Percentiles rank a stretch among this genome's conserved stretches.
phyloP scores from a whole-genome alignment of 2,113 vertebrate genomes.

The Atrichornis clamosus region DNA sequence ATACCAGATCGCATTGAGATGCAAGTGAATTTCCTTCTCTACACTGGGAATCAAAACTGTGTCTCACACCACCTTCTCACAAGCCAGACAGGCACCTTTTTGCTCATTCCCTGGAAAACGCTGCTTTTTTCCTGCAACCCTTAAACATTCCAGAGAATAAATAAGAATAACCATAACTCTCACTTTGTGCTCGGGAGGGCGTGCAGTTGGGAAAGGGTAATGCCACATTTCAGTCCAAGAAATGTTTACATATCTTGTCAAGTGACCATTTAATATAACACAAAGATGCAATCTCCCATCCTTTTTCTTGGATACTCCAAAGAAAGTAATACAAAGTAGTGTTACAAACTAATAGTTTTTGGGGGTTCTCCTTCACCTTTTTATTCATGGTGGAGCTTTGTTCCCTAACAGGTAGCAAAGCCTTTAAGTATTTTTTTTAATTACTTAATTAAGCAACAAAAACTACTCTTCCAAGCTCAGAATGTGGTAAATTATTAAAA shows the following conservation, averaged over 20 bases:
- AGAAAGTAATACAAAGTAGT: neutral
- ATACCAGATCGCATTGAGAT: neutral
- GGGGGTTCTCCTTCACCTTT: neutral
- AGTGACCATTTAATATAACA: neutral
- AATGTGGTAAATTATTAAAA: slow-evolving; percentile 35
- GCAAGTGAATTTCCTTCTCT: neutral
- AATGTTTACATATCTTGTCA: neutral
- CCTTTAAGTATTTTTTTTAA: neutral
- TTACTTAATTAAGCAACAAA: neutral
- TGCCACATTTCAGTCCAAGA: neutral
- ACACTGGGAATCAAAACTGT: neutral
- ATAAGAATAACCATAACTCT: neutral
- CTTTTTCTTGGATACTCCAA: neutral
- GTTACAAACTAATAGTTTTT: neutral
- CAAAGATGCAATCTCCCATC: neutral
- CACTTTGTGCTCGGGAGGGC: neutral
- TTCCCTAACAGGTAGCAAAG: neutral
- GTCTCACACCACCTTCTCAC: neutral
- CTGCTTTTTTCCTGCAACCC: neutral
- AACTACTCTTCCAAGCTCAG: neutral
- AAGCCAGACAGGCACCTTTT: neutral
- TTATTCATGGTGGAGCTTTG: neutral
- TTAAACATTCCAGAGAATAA: neutral
- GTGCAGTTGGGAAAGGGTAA: neutral
- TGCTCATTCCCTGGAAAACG: neutral